Conservation (phyloP, 2,797 vertebrate genomes). For the Phyllotis vaccarum region DNA sequence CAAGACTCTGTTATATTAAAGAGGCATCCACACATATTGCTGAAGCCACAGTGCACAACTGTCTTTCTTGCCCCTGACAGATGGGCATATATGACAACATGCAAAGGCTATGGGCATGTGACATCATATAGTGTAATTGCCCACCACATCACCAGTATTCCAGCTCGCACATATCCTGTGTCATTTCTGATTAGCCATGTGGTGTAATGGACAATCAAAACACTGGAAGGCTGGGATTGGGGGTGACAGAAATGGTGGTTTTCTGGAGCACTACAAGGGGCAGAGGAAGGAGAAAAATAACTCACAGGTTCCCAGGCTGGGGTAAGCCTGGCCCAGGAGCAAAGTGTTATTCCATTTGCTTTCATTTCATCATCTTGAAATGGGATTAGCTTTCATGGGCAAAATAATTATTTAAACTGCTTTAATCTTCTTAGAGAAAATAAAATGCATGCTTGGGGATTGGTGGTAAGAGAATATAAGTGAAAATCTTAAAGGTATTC, state of each 20-base stretch:
- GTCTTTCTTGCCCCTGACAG: background rate
- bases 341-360: background rate
- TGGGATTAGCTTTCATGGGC: background rate
- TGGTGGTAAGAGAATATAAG: background rate
- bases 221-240: background rate
- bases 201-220: background rate
- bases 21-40: background rate
- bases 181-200: background rate
- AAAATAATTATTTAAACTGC: background rate
- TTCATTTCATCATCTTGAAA: conserved; percentile 1
- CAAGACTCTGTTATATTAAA: background rate
- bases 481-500: background rate
- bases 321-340: background rate
- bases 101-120: background rate
- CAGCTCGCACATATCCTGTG: too few species aligned
- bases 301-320: background rate
- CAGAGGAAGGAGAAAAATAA: background rate
- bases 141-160: background rate
- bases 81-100: background rate
- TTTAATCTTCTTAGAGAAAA: background rate
- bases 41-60: background rate
- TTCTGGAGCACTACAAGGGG: background rate
- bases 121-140: background rate
- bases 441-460: background rate
- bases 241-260: background rate